Base-by-base conservation (phyloP, 2,797 vertebrate genomes). In the Sebastes diploproa region DNA sequence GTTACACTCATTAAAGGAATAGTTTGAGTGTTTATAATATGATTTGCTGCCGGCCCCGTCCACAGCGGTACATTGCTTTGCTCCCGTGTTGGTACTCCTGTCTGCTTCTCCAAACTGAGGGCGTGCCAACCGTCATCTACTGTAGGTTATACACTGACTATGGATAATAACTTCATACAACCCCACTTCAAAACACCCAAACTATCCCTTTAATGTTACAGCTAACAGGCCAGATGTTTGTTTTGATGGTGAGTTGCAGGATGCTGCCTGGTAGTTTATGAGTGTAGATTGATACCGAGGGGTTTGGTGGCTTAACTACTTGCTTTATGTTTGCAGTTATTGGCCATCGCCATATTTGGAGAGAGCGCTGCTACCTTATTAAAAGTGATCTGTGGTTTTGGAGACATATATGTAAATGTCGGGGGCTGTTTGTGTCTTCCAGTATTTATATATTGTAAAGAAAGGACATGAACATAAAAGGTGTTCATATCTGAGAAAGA, bases 151-250 rank as follows among this genome's bases (percentile, higher is more conserved):
- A 16, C 42, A 46, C 14, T 18, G 16, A 46, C 36, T 38, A 38
- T 0, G 36, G 36, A 38, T 36, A 36, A 36, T 0, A 0, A 46
- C 42, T 0, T 50, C 1, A 50, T 4, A 20, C 18, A 20, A 20
- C 1, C 20, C 7, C 4, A 52, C 46, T 52, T 52, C 46, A 52
- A 52, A 52, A n/a, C 18, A 52, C 50, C 18, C 20, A 20, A 50
- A 50, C 46, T 50, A 50, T 50, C 50, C 20, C 50, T n/a, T 52
- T 52, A 30, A 27, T 14, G 5, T 52, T 23, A 56, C 1, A 46
- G 52, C n/a, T 14, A 58, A 66, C 62, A 59, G 34, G 3, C 36
- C 46, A 59, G 46, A 63, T 71, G 52, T 64, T 29, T 66, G 25
- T 66, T 72, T 67, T 30, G 68, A 30, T 62, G 22, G n/a, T 6